Percentiles rank a stretch among this genome's conserved stretches.
These are phyloP conservation scores for Drymonia ruficornis DNA, from an alignment of 2,888 invertebrate species.

Conservation along the genomic window DNA sequence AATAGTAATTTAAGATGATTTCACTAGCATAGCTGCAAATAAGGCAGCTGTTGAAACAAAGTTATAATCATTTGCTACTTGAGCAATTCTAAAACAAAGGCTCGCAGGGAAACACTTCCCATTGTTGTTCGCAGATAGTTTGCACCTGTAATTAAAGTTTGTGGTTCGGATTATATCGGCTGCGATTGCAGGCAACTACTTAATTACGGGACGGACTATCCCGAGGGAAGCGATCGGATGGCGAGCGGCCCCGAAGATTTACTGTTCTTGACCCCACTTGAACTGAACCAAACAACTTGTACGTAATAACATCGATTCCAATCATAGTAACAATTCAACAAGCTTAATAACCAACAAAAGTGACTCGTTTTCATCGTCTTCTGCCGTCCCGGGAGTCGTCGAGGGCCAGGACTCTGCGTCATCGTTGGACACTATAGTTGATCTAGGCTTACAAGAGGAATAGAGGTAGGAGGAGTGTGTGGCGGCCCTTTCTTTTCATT, in stretches of 20 bases:
- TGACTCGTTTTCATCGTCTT: too few species aligned
- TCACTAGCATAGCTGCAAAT: constrained; percentile 6
- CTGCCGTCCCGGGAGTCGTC: too few species aligned
- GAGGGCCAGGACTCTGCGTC: too few species aligned
- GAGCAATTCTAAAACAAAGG: constrained; percentile 40
- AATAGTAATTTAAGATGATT: background rate
- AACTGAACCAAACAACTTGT: constrained; percentile 49
- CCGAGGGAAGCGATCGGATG: constrained; percentile 52
- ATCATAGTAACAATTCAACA: constrained; percentile 35
- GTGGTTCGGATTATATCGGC: constrained; percentile 62
- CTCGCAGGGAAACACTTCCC: constrained; percentile 33
- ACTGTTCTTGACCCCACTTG: constrained; percentile 71
- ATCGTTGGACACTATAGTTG: too few species aligned
- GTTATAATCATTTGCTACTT: constrained; percentile 40
- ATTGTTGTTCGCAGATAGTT: constrained; percentile 51
- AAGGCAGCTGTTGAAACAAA: constrained; percentile 40
- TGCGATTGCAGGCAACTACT: constrained; percentile 68
- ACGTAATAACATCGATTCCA: constrained; percentile 48
- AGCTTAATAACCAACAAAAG: constrained; percentile 27
- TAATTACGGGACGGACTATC: constrained; percentile 63
- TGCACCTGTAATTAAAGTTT: constrained; percentile 70
- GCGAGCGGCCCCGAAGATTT: constrained; percentile 62
- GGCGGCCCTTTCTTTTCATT: too few species aligned
- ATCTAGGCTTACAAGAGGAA: too few species aligned
- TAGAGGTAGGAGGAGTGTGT: too few species aligned